A percentile compares a stretch with the other conserved stretches of the same genome.
Conservation (phyloP, 2,797 vertebrate species). For the Gambusia yucatana region DNA sequence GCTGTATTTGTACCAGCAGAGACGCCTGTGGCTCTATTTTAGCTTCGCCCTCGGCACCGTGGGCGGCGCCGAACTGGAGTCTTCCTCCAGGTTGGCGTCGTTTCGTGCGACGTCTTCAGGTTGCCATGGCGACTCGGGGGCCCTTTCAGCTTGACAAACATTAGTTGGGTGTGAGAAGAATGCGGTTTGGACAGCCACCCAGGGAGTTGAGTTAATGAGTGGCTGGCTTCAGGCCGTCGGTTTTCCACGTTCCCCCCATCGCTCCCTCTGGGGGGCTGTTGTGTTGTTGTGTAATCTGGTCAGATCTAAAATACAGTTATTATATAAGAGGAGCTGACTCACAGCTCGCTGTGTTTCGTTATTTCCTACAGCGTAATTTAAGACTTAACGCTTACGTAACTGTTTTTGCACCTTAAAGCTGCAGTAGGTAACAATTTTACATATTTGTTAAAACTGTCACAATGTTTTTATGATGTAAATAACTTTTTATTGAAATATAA, state of each 20-base stretch:
- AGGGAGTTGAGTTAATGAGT: conserved; percentile 77
- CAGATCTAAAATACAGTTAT: conserved; percentile 64
- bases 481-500: no score
- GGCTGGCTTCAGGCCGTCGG: conserved; percentile 56
- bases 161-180: conserved; percentile 70
- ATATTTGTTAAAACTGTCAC: no score
- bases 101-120: conserved; percentile 17
- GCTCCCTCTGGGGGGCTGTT: conserved; percentile 25
- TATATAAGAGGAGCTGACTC: conserved; percentile 53
- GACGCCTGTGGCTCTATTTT: conserved; percentile 14
- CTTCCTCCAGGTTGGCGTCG: not conserved
- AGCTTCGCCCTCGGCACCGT: conserved; percentile 27
- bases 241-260: conserved; percentile 70
- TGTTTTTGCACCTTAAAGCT: not conserved
- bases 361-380: not conserved
- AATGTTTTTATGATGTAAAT: no score
- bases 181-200: conserved; percentile 68
- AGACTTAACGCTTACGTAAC: not conserved
- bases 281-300: conserved; percentile 68
- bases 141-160: conserved; percentile 60
- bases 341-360: not conserved
- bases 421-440: no score
- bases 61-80: conserved; percentile 7
- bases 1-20: conserved; percentile 23
- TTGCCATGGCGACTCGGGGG: conserved; percentile 28